Base-by-base conservation (phyloP, 2,113 vertebrate genomes). In the Lasiurus borealis region DNA sequence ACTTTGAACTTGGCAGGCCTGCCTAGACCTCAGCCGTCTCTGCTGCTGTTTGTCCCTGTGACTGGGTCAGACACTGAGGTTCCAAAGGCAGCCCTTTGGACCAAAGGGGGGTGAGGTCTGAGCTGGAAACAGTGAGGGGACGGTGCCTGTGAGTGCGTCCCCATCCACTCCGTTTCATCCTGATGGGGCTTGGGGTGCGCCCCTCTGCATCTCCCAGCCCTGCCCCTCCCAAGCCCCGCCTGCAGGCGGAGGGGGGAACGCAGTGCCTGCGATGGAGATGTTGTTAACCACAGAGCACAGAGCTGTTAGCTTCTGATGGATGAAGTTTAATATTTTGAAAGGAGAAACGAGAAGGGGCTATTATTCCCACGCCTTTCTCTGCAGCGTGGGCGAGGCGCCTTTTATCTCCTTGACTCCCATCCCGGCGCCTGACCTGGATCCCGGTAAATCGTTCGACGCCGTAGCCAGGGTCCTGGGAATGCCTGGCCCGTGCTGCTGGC, bases 311-410 rank as follows among this genome's bases (percentile, higher is more conserved):
- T 95, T 95, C 93, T 97, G 95, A 97, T 91, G 93, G 97, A 98
- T 97, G 97, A 98, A 96, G 96, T 96, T 91, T 97, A 97, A 96
- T 98, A 97, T 97, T 97, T 97, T 94, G 95, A 96, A 97, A 83
- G 87, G 90, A 89, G 76, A 6, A 2, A 5, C 4, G 27, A 48
- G 25, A 12, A 96, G 97, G 96, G 34, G 34, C 88, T 50, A 66
- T 85, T 89, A 78, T 86, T 85, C 92, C 50, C 91, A 81, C 15
- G 62, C 77, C 16, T 95, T 11, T 94, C 89, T 92, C 96, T 95
- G 90, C 44, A 87, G 94, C 48, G 52, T 90, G 40, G 86, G 62
- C 89, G 52, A 96, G 77, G 90, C 84, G 96, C 76, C 44, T 83
- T 97, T 97, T 98, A 93, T 96, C 96, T 87, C 12, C 40, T 83